Percentiles rank a stretch among this genome's conserved stretches.
phyloP scores from a whole-genome alignment of 2,888 invertebrate genomes.

The Ferdinandea cuprea region DNA sequence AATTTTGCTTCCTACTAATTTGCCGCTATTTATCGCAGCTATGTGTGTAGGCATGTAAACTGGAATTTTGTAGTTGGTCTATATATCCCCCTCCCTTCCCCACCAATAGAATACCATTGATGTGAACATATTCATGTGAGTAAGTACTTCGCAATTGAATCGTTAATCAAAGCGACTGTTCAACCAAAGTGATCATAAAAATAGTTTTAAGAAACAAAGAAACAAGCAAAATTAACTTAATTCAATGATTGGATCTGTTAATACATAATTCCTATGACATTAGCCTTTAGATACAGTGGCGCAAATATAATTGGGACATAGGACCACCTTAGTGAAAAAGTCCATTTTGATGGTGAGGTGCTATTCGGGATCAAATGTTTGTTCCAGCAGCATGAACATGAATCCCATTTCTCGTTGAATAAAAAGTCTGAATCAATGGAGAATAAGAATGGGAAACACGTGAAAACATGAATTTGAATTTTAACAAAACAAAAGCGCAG shows the following conservation, averaged over 20 bases:
- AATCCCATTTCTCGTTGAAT: no score
- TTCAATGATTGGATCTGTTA: slow-evolving; percentile 10
- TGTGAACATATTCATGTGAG: background rate
- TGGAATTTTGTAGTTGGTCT: slow-evolving; percentile 35
- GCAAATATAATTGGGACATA: no score
- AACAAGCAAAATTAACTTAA: slow-evolving; percentile 11
- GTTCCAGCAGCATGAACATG: no score
- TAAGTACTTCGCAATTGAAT: slow-evolving; percentile 43
- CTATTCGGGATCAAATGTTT: no score
- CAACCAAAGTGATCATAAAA: slow-evolving; percentile 24
- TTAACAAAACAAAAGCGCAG: no score
- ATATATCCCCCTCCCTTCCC: background rate
- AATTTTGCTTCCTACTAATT: slow-evolving; percentile 20
- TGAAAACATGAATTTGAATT: no score
- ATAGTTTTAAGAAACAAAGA: background rate
- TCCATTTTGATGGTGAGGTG: no score
- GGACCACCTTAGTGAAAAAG: no score
- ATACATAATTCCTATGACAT: no score
- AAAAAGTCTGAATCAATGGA: no score
- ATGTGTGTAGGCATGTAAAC: slow-evolving; percentile 26
- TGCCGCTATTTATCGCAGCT: background rate
- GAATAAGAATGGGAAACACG: no score
- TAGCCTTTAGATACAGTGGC: no score
- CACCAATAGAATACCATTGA: slow-evolving; percentile 25
- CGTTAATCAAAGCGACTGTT: slow-evolving; percentile 50